A percentile compares a stretch with the other conserved stretches of the same genome.
Conservation (phyloP, 2,113 vertebrate species). For the Myiopsitta monachus region DNA sequence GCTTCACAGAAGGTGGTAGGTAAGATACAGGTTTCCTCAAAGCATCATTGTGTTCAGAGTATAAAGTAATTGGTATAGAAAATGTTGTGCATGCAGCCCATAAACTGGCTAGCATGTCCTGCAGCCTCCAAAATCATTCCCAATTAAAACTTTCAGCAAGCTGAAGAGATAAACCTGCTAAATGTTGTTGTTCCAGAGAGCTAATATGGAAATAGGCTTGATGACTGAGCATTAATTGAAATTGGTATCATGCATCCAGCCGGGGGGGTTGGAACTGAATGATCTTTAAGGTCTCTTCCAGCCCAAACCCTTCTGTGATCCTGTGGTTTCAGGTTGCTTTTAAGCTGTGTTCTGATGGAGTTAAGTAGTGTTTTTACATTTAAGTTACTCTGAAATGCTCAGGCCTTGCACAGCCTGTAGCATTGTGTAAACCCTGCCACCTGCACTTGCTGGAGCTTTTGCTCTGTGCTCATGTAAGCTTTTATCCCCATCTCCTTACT, state of each 20-base stretch:
- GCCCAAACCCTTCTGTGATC: background rate
- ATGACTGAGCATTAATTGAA: background rate
- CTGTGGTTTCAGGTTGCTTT: background rate
- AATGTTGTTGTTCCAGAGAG: background rate
- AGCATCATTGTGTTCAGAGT: rapidly evolving
- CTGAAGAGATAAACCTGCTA: background rate
- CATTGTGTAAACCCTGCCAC: background rate
- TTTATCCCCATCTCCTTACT: background rate
- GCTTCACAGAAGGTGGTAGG: background rate
- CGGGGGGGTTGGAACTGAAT: background rate
- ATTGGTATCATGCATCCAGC: background rate
- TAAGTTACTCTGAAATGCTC: background rate
- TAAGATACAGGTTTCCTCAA: background rate
- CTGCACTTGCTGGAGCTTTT: background rate
- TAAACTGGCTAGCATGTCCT: background rate
- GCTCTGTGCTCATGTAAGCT: background rate
- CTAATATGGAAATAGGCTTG: background rate
- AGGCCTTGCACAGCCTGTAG: background rate
- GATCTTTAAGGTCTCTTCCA: background rate
- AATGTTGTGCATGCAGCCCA: background rate
- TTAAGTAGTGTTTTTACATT: background rate
- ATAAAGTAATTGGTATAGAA: background rate
- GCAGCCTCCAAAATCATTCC: background rate
- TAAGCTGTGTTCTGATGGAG: background rate
- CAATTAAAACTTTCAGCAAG: background rate